Evolutionary conservation across 2,888 invertebrate genomes (phyloP).

Genomic region (Meteorus colon): DNA sequence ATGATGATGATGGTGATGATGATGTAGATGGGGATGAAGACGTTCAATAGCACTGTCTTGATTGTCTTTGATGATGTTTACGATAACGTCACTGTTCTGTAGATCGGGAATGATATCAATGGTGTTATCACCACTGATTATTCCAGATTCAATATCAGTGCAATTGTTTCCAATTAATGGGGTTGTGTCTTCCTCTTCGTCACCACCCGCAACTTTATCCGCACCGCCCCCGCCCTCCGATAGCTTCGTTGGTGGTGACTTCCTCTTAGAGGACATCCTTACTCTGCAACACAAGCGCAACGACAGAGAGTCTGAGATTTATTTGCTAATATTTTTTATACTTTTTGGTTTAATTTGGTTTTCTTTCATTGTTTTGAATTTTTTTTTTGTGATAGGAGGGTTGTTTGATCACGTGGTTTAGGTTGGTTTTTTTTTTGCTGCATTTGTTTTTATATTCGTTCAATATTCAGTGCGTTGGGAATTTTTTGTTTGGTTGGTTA

Average conservation of each 20-base stretch:
- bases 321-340: slow-evolving; percentile 27
- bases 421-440: not conserved
- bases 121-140: slow-evolving; percentile 2
- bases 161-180: slow-evolving; percentile 53
- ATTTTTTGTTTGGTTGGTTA: not conserved
- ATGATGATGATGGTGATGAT: slow-evolving; percentile 59
- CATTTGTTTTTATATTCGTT: slow-evolving; percentile 27
- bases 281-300: slow-evolving; percentile 78
- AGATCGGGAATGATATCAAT: slow-evolving; percentile 3
- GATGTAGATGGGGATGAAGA: slow-evolving; percentile 47
- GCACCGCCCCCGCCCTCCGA: slow-evolving; percentile 81
- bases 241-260: slow-evolving; percentile 95
- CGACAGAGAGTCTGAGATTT: slow-evolving; percentile 45
- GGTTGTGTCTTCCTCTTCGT: slow-evolving; percentile 75
- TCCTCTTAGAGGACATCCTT: slow-evolving; percentile 97
- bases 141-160: slow-evolving; percentile 44
- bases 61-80: slow-evolving; percentile 63
- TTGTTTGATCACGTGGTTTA: not conserved
- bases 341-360: slow-evolving; percentile 16
- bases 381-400: not conserved
- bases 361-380: slow-evolving; percentile 1
- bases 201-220: slow-evolving; percentile 70
- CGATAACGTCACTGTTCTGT: slow-evolving; percentile 68
- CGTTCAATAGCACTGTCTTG: slow-evolving; percentile 57
- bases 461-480: slow-evolving; percentile 34